Evolutionary conservation across 2,797 vertebrate genomes (phyloP).

Genomic region (Menidia menidia): DNA sequence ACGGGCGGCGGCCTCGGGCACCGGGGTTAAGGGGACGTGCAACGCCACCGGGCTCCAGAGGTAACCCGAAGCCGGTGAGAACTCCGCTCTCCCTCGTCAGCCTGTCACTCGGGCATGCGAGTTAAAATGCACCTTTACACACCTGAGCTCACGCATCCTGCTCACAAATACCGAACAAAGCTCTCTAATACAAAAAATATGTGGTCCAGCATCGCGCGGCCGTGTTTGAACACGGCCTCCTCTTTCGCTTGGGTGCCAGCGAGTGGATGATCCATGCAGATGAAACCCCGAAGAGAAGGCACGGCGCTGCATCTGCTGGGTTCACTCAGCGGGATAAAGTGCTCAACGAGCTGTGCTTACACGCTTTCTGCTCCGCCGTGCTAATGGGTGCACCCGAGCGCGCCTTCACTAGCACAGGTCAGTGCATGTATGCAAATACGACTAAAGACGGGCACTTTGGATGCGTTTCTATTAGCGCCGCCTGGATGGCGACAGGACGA

Average conservation of each 20-base stretch:
- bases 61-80: constrained; percentile 83
- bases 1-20: constrained; percentile 70
- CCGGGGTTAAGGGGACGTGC: constrained; percentile 54
- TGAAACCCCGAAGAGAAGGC: constrained; percentile 46
- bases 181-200: constrained; percentile 8
- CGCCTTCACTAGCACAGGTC: constrained; percentile 43
- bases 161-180: constrained; percentile 20
- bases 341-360: constrained; percentile 57
- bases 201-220: constrained; percentile 1
- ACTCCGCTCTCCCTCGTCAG: constrained; percentile 57
- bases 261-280: constrained; percentile 52
- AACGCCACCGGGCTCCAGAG: constrained; percentile 50
- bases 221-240: constrained; percentile 8
- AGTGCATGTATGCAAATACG: constrained; percentile 49
- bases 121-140: constrained; percentile 43
- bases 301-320: constrained; percentile 48
- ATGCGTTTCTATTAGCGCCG: constrained; percentile 2
- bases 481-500: constrained; percentile 13
- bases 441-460: constrained; percentile 5
- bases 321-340: constrained; percentile 59
- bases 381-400: constrained; percentile 66
- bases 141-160: not conserved
- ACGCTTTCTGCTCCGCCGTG: constrained; percentile 33
- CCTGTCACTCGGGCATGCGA: constrained; percentile 57
- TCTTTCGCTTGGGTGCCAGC: constrained; percentile 1